Percentiles rank a stretch among this genome's conserved stretches.
Conservation (phyloP, 2,888 invertebrate species). For the Drosophila peninsularis region DNA sequence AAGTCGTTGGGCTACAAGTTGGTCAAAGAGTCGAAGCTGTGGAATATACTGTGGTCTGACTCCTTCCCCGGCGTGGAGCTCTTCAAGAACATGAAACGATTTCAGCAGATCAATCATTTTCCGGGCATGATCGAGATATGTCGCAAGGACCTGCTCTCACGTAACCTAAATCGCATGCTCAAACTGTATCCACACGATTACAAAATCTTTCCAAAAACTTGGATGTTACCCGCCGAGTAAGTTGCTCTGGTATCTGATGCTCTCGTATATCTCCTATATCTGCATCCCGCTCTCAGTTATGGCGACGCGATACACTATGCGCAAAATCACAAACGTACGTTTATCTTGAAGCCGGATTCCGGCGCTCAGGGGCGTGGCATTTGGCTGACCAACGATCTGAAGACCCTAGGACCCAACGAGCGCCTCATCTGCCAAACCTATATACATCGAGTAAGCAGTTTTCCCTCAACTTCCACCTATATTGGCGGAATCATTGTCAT, state of each 20-base stretch:
- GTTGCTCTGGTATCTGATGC: constrained; percentile 59
- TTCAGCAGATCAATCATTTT: constrained; percentile 96
- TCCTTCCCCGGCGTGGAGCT: constrained; percentile 93
- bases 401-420: constrained; percentile 90
- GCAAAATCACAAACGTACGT: constrained; percentile 88
- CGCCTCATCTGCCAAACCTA: constrained; percentile 95
- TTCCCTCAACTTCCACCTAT: too few relatives aligned
- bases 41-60: constrained; percentile 96
- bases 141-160: constrained; percentile 94
- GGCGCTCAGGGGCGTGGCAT: constrained; percentile 97
- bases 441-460: constrained; percentile 80
- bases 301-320: constrained; percentile 88
- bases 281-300: constrained; percentile 84
- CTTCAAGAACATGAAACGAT: constrained; percentile 96
- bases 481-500: too few relatives aligned
- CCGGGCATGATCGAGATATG: constrained; percentile 96
- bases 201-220: constrained; percentile 96
- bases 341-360: constrained; percentile 95
- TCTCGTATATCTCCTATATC: background rate
- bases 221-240: constrained; percentile 96
- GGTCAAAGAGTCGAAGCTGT: constrained; percentile 91
- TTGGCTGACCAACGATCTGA: constrained; percentile 92
- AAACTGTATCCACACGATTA: constrained; percentile 95
- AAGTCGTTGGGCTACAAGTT: constrained; percentile 82
- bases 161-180: constrained; percentile 95